Conservation (phyloP, 2,797 vertebrate species). For the Molossus molossus region DNA sequence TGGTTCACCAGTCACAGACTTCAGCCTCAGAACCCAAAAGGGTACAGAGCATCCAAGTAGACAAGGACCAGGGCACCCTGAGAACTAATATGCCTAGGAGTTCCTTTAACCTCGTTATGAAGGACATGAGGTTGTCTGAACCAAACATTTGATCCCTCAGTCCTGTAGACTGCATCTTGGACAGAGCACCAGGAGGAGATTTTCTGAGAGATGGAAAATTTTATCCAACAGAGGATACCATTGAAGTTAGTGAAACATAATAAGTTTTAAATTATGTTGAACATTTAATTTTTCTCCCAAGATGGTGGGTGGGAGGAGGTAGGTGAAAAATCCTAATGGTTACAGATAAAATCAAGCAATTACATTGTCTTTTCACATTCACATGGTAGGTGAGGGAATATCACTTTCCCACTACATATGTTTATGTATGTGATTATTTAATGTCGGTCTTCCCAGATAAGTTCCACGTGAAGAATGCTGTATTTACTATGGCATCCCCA, state of each 20-base stretch:
- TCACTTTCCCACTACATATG: background rate
- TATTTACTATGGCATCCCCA: background rate
- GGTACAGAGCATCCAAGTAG: too few relatives aligned
- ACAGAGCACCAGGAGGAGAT: background rate
- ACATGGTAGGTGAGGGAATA: background rate
- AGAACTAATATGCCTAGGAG: background rate
- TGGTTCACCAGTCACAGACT: background rate
- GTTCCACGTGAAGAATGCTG: background rate
- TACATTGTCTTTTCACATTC: conserved; percentile 1
- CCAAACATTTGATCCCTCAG: background rate
- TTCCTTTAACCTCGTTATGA: background rate
- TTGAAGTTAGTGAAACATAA: background rate
- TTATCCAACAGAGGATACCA: background rate
- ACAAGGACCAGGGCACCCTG: background rate
- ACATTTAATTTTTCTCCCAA: conserved; percentile 8
- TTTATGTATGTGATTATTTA: conserved; percentile 42
- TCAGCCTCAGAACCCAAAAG: background rate
- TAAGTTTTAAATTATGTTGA: background rate
- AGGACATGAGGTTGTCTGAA: background rate
- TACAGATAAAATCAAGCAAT: background rate
- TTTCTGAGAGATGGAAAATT: background rate
- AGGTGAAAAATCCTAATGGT: background rate
- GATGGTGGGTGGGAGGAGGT: background rate
- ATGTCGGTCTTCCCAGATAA: background rate
- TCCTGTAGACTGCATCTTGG: background rate